phyloP scores from a whole-genome alignment of 2,888 invertebrate genomes.

The Laothoe populi region DNA sequence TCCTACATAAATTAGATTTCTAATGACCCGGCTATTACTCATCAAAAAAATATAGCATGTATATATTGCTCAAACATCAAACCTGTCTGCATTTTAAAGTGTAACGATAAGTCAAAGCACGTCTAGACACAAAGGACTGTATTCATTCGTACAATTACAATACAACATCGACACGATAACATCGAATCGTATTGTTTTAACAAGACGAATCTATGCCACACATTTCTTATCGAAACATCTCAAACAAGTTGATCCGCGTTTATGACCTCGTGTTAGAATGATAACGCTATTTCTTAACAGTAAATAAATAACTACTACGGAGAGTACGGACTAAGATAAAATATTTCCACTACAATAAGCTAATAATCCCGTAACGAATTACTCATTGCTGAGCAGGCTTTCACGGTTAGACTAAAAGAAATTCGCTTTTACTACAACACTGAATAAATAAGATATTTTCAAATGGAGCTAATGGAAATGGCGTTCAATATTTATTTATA shows the following conservation, averaged over 20 bases:
- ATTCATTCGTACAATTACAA: slow-evolving; percentile 7
- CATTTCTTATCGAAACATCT: slow-evolving; percentile 17
- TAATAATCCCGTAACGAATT: neutral
- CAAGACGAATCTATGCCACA: slow-evolving; percentile 14
- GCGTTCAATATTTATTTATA: slow-evolving; percentile 10
- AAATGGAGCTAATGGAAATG: slow-evolving; percentile 7
- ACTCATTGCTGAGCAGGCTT: neutral
- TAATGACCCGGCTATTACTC: slow-evolving; percentile 9
- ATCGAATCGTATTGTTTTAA: slow-evolving; percentile 19
- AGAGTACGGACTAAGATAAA: neutral
- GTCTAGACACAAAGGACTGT: slow-evolving; percentile 18
- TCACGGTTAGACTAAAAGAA: neutral
- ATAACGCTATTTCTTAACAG: slow-evolving; percentile 16
- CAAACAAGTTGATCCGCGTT: slow-evolving; percentile 8
- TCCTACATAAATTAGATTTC: neutral
- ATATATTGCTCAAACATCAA: slow-evolving; percentile 1
- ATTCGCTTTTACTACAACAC: slow-evolving; percentile 8
- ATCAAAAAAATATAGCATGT: slow-evolving; percentile 13
- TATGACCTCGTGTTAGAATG: slow-evolving; percentile 2
- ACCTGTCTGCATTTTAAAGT: slow-evolving; percentile 19
- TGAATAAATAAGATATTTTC: slow-evolving; percentile 10
- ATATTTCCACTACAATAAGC: neutral
- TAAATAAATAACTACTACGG: neutral
- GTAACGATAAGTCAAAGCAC: slow-evolving; percentile 19
- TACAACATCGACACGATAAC: slow-evolving; percentile 14